These are phyloP conservation scores for Anthoptus insignis DNA, from an alignment of 2,888 invertebrate species.

Conservation along the genomic window DNA sequence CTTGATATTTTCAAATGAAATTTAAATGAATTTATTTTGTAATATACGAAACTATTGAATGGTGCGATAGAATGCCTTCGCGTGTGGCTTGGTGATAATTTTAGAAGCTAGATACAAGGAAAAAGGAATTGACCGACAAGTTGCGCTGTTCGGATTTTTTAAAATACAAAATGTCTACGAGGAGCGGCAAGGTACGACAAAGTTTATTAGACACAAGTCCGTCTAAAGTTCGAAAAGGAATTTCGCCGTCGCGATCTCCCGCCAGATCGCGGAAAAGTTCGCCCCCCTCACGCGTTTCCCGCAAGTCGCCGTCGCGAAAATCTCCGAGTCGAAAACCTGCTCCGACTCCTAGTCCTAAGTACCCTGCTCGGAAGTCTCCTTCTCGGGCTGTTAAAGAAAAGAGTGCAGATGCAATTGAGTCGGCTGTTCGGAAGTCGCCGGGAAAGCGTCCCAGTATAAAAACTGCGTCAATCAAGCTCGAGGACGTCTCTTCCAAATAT, in stretches of 20 bases:
- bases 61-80: slow-evolving; percentile 56
- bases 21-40: not conserved
- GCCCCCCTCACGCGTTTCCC: slow-evolving; percentile 60
- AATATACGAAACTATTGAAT: slow-evolving; percentile 4
- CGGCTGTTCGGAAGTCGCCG: slow-evolving; percentile 64
- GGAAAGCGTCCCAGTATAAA: slow-evolving; percentile 67
- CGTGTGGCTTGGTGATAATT: slow-evolving; percentile 75
- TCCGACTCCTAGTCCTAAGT: slow-evolving; percentile 76
- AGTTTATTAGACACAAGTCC: slow-evolving; percentile 71
- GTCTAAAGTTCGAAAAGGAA: slow-evolving; percentile 68
- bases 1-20: not conserved
- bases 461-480: slow-evolving; percentile 59
- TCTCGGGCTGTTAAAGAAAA: slow-evolving; percentile 60
- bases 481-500: slow-evolving; percentile 61
- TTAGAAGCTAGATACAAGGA: slow-evolving; percentile 56
- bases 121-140: slow-evolving; percentile 43
- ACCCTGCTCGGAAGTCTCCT: slow-evolving; percentile 78
- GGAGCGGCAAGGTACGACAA: slow-evolving; percentile 72
- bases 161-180: slow-evolving; percentile 71
- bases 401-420: slow-evolving; percentile 60
- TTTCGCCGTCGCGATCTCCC: slow-evolving; percentile 79
- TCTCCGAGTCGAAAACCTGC: slow-evolving; percentile 80
- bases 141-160: slow-evolving; percentile 43
- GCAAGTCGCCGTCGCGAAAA: slow-evolving; percentile 70
- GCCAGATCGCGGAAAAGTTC: slow-evolving; percentile 76